Base-by-base conservation (phyloP, 2,888 invertebrate genomes). In the Meloe dianella region DNA sequence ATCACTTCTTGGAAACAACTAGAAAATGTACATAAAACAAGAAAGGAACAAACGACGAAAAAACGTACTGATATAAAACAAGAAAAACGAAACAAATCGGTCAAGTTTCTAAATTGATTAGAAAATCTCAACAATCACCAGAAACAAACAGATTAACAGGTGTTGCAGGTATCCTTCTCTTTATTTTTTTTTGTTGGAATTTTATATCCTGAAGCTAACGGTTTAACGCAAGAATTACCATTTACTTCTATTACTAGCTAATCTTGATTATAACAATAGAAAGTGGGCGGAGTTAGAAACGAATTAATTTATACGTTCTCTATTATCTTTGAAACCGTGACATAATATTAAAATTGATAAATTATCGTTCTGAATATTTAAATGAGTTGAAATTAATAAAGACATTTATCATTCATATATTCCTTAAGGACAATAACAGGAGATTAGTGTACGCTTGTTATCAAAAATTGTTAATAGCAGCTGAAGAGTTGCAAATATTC, bases 261-360 rank as follows among this genome's bases (percentile, higher is more conserved):
- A 58, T 58, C 57, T 38, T 62, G 58, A 67, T 67, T 61, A 64
- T 2, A n/a, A 35, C 56, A 56, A 59, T 60, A 41, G 60, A 41
- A 60, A 65, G 63, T 68, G 38, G 68, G 58, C 58, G 60, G 62
- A 63, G 65, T 64, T 61, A 58, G 56, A 64, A 64, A 64, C 27
- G 54, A 54, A 54, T 54, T 54, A 54, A 54, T 54, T 54, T 27
- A 20, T 47, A 10, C 10, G 1, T 27, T 54, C 14, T 10, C 14
- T 6, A 27, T 67, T 68, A 65, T 65, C 60, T 63, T 30, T 35
- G 12, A 30, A 60, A 65, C 63, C 68, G 65, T 68, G 68, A 68
- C 57, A 68, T 60, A 67, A 64, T 64, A 59, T 68, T 10, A 35
- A 22, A 24, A 10, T 22, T 29, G 30, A 57, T 51, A 56, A 60